These are phyloP conservation scores for Anabacerthia variegaticeps DNA, from an alignment of 2,797 vertebrate genomes.

Conservation along the genomic window DNA sequence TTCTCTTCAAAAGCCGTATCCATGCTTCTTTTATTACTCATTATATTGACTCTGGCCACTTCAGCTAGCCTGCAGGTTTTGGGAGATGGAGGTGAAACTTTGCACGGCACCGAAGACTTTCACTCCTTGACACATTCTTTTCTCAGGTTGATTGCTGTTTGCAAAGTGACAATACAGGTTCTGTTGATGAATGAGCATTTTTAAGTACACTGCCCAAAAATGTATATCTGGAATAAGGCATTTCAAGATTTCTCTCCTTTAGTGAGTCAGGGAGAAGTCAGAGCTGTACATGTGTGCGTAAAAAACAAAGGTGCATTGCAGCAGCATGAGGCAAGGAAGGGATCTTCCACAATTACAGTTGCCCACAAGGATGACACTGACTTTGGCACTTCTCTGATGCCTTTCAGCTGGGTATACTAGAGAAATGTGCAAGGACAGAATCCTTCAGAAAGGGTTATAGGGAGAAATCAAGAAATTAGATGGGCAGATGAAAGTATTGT, in stretches of 20 bases:
- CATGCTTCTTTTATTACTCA: not conserved
- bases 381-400: not conserved
- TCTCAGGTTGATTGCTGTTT: not conserved
- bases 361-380: not conserved
- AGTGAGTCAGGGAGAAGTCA: not conserved
- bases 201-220: not conserved
- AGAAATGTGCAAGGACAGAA: not conserved
- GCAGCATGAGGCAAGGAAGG: not conserved
- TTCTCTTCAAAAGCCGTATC: not conserved
- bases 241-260: not conserved
- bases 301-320: rapidly evolving
- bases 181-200: not conserved
- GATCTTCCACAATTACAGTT: not conserved
- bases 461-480: not conserved
- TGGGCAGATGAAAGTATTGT: not conserved
- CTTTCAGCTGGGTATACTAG: not conserved
- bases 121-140: not conserved
- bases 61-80: not conserved
- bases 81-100: not conserved
- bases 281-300: not conserved
- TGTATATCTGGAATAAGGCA: not conserved
- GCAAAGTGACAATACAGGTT: not conserved
- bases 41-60: not conserved
- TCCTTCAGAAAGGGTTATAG: not conserved
- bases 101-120: not conserved